phyloP scores from a whole-genome alignment of 2,888 invertebrate genomes.

The Synanthedon vespiformis region DNA sequence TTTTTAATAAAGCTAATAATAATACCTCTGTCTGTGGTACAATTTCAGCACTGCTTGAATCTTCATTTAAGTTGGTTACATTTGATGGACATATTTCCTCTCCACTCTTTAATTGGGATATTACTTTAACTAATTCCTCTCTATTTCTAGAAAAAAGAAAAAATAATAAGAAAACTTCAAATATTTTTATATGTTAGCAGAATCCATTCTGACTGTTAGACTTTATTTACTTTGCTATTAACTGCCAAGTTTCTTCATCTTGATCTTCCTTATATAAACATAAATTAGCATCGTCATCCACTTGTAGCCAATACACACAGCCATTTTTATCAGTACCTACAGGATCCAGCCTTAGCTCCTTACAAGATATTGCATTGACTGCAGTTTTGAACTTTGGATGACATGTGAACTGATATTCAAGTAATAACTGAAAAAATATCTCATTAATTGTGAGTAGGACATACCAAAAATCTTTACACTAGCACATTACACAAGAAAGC shows the following conservation, averaged over 20 bases:
- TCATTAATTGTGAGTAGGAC: neutral
- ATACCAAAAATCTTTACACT: no score
- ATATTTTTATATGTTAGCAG: constrained; percentile 1
- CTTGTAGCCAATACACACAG: constrained; percentile 93
- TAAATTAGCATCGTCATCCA: constrained; percentile 89
- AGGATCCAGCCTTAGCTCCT: constrained; percentile 87
- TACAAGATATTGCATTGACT: constrained; percentile 81
- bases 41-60: constrained; percentile 49
- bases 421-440: constrained; percentile 75
- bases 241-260: constrained; percentile 95
- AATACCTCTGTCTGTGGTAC: constrained; percentile 24
- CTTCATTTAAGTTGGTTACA: constrained; percentile 46
- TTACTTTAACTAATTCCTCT: constrained; percentile 83
- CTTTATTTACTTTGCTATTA: constrained; percentile 82
- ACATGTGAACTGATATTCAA: constrained; percentile 95
- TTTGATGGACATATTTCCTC: constrained; percentile 71
- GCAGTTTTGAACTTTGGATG: constrained; percentile 93
- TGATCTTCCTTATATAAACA: constrained; percentile 94
- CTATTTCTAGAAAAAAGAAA: constrained; percentile 72
- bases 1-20: no score
- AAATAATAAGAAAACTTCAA: constrained; percentile 1
- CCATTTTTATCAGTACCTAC: constrained; percentile 93
- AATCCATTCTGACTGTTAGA: neutral
- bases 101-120: constrained; percentile 78
- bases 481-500: no score